phyloP scores from a whole-genome alignment of 2,797 vertebrate genomes.

The Phrynocephalus forsythii region DNA sequence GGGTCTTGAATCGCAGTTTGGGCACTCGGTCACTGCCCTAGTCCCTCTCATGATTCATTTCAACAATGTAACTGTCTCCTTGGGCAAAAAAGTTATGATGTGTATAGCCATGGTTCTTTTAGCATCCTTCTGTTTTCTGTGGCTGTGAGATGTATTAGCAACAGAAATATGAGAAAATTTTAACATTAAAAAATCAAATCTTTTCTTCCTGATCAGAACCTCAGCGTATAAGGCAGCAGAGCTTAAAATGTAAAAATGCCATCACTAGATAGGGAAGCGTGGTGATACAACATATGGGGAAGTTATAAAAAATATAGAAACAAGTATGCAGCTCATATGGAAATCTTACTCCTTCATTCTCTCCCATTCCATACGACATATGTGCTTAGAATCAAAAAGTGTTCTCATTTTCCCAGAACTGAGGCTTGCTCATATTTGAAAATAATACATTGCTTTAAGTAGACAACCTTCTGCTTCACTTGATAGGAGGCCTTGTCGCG shows the following conservation, averaged over 20 bases:
- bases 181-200: background rate
- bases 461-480: background rate
- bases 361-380: background rate
- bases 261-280: background rate
- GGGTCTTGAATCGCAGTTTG: too few species aligned
- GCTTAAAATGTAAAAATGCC: constrained; percentile 29
- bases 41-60: too few species aligned
- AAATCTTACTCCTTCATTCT: constrained; percentile 4
- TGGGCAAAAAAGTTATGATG: background rate
- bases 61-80: background rate
- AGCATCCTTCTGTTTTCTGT: constrained; percentile 10
- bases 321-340: constrained; percentile 6
- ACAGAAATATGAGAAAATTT: constrained; percentile 26
- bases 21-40: too few species aligned
- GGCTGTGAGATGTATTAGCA: constrained; percentile 12
- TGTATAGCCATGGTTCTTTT: background rate
- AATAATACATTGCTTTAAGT: constrained; percentile 11
- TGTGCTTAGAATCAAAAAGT: constrained; percentile 17
- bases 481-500: background rate
- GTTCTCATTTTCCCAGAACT: constrained; percentile 32
- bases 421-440: constrained; percentile 20
- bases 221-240: background rate
- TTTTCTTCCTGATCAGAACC: constrained; percentile 18
- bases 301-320: background rate
- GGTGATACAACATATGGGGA: background rate